Conservation (phyloP, 2,113 vertebrate genomes). For the Gallinago paraguaiae region DNA sequence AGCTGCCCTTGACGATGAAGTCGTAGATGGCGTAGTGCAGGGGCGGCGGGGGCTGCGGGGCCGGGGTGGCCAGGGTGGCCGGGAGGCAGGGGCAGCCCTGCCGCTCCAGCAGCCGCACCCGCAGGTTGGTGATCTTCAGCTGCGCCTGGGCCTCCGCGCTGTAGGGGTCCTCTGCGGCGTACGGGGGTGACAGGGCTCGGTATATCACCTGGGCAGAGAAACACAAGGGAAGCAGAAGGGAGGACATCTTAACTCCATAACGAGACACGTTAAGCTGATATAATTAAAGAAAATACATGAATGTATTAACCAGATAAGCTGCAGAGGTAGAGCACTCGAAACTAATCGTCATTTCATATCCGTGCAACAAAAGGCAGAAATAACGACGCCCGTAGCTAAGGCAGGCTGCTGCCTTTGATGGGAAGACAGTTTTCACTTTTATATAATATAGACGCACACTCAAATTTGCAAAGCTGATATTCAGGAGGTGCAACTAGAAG, state of each 20-base stretch:
- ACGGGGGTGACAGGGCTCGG: constrained; percentile 84
- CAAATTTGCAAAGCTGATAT: not conserved
- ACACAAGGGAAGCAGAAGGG: not conserved
- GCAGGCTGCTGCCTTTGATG: not conserved
- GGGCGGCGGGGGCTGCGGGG: constrained; percentile 1
- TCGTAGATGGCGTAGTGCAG: constrained; percentile 91
- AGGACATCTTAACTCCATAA: not conserved
- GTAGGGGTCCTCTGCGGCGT: constrained; percentile 83
- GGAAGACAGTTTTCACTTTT: not conserved
- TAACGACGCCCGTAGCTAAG: not conserved
- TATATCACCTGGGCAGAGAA: constrained; percentile 87
- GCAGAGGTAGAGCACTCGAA: not conserved
- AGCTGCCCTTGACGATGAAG: constrained; percentile 95
- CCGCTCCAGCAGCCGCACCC: constrained; percentile 82
- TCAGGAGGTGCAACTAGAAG: not conserved
- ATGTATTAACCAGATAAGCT: not conserved
- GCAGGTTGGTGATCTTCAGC: constrained; percentile 91
- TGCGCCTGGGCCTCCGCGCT: constrained; percentile 83
- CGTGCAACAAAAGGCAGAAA: not conserved
- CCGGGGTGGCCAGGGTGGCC: constrained; percentile 8
- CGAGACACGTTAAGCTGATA: not conserved
- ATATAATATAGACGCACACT: not conserved
- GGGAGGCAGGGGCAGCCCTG: constrained; percentile 87
- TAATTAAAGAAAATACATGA: not conserved
- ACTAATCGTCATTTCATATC: not conserved